phyloP scores from a whole-genome alignment of 2,797 vertebrate species.

The Spatula versicolor region DNA sequence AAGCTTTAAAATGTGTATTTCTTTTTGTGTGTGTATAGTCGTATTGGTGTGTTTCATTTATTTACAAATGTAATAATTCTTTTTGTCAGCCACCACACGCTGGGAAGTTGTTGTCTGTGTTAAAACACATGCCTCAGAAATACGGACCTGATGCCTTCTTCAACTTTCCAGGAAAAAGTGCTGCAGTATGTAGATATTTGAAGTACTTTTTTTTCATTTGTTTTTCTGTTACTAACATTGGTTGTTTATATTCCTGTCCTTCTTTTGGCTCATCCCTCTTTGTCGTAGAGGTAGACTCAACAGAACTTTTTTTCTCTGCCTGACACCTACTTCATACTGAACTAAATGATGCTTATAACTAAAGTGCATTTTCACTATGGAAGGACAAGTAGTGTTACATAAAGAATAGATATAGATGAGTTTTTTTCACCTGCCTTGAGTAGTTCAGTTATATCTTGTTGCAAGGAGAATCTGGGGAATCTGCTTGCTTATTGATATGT shows the following conservation, averaged over 20 bases:
- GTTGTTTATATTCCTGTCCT: background rate
- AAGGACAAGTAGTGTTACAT: background rate
- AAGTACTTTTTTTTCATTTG: background rate
- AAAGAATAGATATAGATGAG: background rate
- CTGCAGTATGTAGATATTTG: slow-evolving; percentile 86
- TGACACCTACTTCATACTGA: background rate
- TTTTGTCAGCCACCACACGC: slow-evolving; percentile 90
- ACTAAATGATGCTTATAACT: background rate
- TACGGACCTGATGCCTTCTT: slow-evolving; percentile 97
- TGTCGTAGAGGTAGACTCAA: background rate
- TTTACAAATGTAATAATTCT: slow-evolving; percentile 40
- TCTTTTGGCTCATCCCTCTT: background rate
- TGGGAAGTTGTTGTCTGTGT: slow-evolving; percentile 93
- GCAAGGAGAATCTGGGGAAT: background rate
- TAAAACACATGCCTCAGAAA: slow-evolving; percentile 96
- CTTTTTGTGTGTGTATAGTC: background rate
- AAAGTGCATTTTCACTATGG: background rate
- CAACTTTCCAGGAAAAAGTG: slow-evolving; percentile 97
- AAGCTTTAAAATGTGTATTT: background rate
- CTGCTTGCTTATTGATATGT: background rate
- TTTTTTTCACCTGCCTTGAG: background rate
- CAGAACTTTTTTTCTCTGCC: background rate
- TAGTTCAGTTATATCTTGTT: background rate
- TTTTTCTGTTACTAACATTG: background rate
- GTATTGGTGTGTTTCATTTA: background rate